Evolutionary conservation across 2,797 vertebrate species (phyloP).

Genomic region (Etheostoma perlongum): DNA sequence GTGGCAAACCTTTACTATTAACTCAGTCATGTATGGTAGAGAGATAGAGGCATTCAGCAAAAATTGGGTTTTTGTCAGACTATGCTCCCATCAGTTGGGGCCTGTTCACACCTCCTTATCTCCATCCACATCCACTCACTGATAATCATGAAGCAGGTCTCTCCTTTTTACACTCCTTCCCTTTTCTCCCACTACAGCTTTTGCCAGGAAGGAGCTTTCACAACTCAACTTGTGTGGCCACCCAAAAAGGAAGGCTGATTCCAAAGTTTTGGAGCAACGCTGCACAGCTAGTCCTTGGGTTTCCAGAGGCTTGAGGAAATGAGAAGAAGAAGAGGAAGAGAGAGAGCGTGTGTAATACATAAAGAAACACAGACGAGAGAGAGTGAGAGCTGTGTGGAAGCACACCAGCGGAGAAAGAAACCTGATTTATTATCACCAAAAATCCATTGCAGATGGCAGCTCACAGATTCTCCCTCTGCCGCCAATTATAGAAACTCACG

Average conservation of each 20-base stretch:
- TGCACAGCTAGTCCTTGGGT: slow-evolving; percentile 68
- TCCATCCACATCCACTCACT: slow-evolving; percentile 74
- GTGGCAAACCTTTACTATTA: slow-evolving; percentile 52
- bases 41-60: slow-evolving; percentile 58
- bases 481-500: slow-evolving; percentile 89
- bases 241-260: slow-evolving; percentile 73
- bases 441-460: slow-evolving; percentile 91
- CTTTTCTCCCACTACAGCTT: slow-evolving; percentile 55
- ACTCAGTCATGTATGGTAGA: slow-evolving; percentile 24
- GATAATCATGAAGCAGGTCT: slow-evolving; percentile 75
- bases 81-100: slow-evolving; percentile 57
- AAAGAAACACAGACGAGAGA: slow-evolving; percentile 60
- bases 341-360: slow-evolving; percentile 60
- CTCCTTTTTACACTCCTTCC: slow-evolving; percentile 61
- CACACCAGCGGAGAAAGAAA: slow-evolving; percentile 82
- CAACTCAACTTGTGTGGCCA: slow-evolving; percentile 81
- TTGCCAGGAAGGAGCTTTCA: slow-evolving; percentile 78
- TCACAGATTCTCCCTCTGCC: slow-evolving; percentile 84
- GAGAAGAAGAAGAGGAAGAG: slow-evolving; percentile 57
- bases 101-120: slow-evolving; percentile 80
- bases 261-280: slow-evolving; percentile 71
- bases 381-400: slow-evolving; percentile 81
- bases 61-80: slow-evolving; percentile 52
- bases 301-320: slow-evolving; percentile 79
- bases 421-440: slow-evolving; percentile 92